Evolutionary conservation across 2,113 vertebrate species (phyloP).

Genomic region (Siniperca chuatsi): DNA sequence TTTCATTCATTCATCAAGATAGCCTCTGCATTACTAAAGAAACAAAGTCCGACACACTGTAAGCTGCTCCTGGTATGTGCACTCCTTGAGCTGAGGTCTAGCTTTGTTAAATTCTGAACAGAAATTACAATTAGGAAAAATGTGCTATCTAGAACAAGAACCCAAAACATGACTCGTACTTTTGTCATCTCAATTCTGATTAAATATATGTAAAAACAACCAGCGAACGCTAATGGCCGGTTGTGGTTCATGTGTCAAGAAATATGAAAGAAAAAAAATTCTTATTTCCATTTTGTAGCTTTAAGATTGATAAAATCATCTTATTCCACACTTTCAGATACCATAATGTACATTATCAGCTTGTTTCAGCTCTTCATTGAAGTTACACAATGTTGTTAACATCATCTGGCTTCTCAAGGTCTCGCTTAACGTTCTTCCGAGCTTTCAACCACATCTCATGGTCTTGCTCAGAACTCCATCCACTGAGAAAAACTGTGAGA

Average conservation of each 20-base stretch:
- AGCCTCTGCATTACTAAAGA: slow-evolving; percentile 24
- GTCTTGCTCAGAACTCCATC: background rate
- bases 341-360: background rate
- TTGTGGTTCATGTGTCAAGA: background rate
- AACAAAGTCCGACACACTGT: slow-evolving; percentile 13
- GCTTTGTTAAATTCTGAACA: slow-evolving; percentile 15
- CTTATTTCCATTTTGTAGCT: background rate
- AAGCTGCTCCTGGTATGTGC: slow-evolving; percentile 2
- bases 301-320: background rate
- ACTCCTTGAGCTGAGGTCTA: background rate
- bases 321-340: background rate
- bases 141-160: background rate
- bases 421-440: background rate
- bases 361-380: background rate
- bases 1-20: slow-evolving; percentile 57
- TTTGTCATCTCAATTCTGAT: background rate
- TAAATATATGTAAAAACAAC: background rate
- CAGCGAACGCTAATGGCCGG: background rate
- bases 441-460: background rate
- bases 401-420: background rate
- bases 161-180: background rate
- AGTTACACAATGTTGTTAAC: background rate
- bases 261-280: background rate
- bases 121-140: background rate
- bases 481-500: background rate